Percentiles rank a stretch among this genome's conserved stretches.
Conservation (phyloP, 2,888 invertebrate species). For the Netelia melanura region DNA sequence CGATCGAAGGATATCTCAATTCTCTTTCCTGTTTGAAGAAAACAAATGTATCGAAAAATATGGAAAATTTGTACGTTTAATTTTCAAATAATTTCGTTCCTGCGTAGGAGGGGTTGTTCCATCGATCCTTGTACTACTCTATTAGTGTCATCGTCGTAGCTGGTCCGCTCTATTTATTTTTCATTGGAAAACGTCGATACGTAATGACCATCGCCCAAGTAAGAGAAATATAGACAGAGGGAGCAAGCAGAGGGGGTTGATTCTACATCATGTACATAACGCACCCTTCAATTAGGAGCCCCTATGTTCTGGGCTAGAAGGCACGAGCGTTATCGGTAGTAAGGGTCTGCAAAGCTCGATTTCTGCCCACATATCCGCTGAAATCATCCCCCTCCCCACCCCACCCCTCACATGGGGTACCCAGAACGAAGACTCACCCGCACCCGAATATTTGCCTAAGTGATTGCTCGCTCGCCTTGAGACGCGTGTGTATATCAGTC, state of each 20-base stretch:
- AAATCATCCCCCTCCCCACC: conserved; percentile 55
- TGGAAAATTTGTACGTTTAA: too few species aligned
- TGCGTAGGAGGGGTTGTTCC: too few species aligned
- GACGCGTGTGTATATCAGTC: conserved; percentile 40
- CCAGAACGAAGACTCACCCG: conserved; percentile 78
- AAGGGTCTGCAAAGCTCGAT: conserved; percentile 14
- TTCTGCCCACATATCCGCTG: conserved; percentile 64
- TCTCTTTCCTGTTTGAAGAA: too few species aligned
- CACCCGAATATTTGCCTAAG: conserved; percentile 84
- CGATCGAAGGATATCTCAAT: too few species aligned
- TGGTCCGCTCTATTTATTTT: conserved; percentile 10
- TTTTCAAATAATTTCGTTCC: too few species aligned
- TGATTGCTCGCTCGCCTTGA: conserved; percentile 77
- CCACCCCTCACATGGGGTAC: conserved; percentile 76
- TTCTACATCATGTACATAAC: conserved; percentile 35
- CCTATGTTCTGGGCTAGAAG: conserved; percentile 51
- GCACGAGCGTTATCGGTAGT: conserved; percentile 54
- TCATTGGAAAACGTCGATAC: conserved; percentile 25
- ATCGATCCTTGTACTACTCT: background rate
- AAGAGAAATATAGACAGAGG: conserved; percentile 24
- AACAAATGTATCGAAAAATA: too few species aligned
- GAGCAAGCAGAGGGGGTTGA: background rate
- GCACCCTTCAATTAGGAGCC: conserved; percentile 75
- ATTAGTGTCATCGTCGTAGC: background rate
- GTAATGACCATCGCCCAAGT: conserved; percentile 11